phyloP scores from a whole-genome alignment of 2,113 vertebrate species.

The Toxotes chatareus region DNA sequence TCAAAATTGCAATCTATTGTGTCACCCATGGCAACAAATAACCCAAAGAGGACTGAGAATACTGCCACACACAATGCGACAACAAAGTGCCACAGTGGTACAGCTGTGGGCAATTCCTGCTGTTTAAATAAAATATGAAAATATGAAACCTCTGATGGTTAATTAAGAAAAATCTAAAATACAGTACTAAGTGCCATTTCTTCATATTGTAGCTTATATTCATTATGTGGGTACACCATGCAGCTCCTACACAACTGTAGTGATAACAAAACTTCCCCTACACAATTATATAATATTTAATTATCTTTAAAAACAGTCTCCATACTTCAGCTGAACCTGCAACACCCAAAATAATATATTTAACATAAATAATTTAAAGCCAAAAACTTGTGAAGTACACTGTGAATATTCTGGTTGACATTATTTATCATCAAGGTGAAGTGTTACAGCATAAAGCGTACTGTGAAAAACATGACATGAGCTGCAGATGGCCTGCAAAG shows the following conservation, averaged over 20 bases:
- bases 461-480: slow-evolving; percentile 50
- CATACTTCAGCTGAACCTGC: neutral
- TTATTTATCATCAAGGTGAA: slow-evolving; percentile 48
- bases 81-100: neutral
- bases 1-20: slow-evolving; percentile 26
- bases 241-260: neutral
- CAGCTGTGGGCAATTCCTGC: neutral
- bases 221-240: neutral
- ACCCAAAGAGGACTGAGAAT: neutral
- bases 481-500: slow-evolving; percentile 59
- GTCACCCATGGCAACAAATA: slow-evolving; percentile 29
- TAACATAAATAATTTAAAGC: neutral
- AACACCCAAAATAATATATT: slow-evolving; percentile 1
- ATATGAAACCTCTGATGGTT: neutral
- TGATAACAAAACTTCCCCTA: neutral
- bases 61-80: neutral
- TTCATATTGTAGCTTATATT: neutral
- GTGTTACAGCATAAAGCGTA: slow-evolving; percentile 21
- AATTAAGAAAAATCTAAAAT: neutral
- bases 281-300: neutral
- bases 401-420: slow-evolving; percentile 14
- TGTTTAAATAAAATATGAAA: neutral
- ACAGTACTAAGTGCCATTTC: neutral
- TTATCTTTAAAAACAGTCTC: neutral
- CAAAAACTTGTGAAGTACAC: neutral